A percentile compares a stretch with the other conserved stretches of the same genome.
phyloP scores from a whole-genome alignment of 2,797 vertebrate genomes.

The Acanthis flammea region DNA sequence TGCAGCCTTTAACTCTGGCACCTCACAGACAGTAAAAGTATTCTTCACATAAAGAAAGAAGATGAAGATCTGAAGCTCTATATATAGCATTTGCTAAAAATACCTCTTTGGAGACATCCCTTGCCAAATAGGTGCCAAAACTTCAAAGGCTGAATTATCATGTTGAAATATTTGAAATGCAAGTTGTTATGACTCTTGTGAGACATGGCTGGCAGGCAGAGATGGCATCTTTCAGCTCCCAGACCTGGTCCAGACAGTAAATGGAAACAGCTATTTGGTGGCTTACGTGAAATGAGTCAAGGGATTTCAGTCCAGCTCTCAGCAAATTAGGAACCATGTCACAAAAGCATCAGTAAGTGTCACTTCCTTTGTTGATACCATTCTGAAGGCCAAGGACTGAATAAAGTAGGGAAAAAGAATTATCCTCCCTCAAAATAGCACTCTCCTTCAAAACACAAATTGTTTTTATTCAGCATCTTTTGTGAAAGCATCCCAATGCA shows the following conservation, averaged over 20 bases:
- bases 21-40: neutral
- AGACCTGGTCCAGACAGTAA: neutral
- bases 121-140: slow-evolving; percentile 19
- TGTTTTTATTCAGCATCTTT: neutral
- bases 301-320: neutral
- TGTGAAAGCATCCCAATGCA: neutral
- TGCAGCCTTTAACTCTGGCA: neutral
- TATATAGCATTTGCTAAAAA: slow-evolving; percentile 2
- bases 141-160: slow-evolving; percentile 22
- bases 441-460: neutral
- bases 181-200: neutral
- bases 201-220: neutral
- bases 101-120: neutral
- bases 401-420: neutral
- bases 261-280: slow-evolving; percentile 1
- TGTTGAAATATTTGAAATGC: neutral
- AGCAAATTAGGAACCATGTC: neutral
- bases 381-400: slow-evolving; percentile 41
- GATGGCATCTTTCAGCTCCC: neutral
- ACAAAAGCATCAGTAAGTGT: slow-evolving; percentile 41
- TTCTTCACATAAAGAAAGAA: neutral
- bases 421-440: slow-evolving; percentile 1
- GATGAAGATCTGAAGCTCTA: neutral
- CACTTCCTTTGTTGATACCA: slow-evolving; percentile 39
- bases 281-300: neutral